Conservation (phyloP, 2,113 vertebrate species). For the Athene noctua region DNA sequence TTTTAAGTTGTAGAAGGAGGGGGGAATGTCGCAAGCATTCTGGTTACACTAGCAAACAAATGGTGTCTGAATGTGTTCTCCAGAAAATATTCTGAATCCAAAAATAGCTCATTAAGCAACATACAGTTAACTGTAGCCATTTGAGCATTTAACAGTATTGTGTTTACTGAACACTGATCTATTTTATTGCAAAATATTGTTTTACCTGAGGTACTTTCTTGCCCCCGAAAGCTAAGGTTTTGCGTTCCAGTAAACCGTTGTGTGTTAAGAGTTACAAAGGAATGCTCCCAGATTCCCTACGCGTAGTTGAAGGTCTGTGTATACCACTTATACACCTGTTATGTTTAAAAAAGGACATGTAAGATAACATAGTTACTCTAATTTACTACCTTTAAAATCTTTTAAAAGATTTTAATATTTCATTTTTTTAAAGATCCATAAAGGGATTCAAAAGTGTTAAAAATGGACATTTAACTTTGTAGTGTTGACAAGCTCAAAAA, state of each 20-base stretch:
- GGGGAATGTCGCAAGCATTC: not conserved
- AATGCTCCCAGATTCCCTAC: not conserved
- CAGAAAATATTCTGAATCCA: slow-evolving; percentile 9
- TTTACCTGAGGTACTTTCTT: not conserved
- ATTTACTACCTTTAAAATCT: not conserved
- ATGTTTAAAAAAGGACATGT: not conserved
- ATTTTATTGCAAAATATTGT: not conserved
- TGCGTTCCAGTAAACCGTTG: not conserved
- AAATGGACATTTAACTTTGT: not conserved
- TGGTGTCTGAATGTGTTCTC: not conserved
- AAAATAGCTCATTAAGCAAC: slow-evolving; percentile 1
- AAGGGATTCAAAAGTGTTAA: not conserved
- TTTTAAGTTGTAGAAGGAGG: not conserved
- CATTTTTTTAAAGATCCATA: not conserved
- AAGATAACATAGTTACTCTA: not conserved
- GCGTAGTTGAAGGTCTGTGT: not conserved
- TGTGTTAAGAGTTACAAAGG: not conserved
- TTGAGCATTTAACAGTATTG: not conserved
- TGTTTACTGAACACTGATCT: not conserved
- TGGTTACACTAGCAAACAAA: not conserved
- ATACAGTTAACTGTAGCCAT: not conserved
- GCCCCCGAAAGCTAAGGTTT: not conserved
- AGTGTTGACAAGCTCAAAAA: not conserved
- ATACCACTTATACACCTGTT: not conserved
- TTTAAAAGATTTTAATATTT: too few relatives aligned